Evolutionary conservation across 2,113 vertebrate species (phyloP).

Genomic region (Cyprinodon variegatus): DNA sequence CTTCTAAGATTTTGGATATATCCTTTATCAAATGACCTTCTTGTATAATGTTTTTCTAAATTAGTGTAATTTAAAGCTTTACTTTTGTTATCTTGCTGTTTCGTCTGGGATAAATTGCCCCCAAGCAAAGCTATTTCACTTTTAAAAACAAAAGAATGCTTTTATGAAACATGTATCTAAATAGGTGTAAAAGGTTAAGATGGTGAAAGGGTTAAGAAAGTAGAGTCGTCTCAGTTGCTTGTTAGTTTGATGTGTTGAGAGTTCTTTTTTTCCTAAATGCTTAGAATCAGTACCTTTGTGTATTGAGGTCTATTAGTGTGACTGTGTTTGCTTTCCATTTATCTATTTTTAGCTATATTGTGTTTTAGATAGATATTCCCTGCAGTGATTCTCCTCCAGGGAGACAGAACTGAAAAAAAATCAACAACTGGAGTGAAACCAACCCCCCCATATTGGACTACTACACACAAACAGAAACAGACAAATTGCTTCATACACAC

Average conservation of each 20-base stretch:
- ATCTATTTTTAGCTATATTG: slow-evolving; percentile 35
- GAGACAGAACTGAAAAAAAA: neutral
- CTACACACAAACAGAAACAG: slow-evolving; percentile 27
- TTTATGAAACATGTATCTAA: neutral
- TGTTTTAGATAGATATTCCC: slow-evolving; percentile 52
- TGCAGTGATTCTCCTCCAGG: slow-evolving; percentile 32
- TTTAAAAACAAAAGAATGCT: neutral
- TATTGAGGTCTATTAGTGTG: slow-evolving; percentile 4
- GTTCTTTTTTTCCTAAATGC: slow-evolving; percentile 54
- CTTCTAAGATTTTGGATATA: too few species aligned
- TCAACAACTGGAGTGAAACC: slow-evolving; percentile 27
- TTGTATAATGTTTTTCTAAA: neutral
- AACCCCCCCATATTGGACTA: slow-evolving; percentile 21
- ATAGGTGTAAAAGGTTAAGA: slow-evolving; percentile 25
- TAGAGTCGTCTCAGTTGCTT: slow-evolving; percentile 20
- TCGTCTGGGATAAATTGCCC: neutral
- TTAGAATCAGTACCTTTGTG: slow-evolving; percentile 14
- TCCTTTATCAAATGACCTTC: too few species aligned
- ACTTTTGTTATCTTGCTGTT: neutral
- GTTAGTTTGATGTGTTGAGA: slow-evolving; percentile 34
- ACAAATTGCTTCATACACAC: slow-evolving; percentile 43
- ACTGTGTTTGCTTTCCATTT: slow-evolving; percentile 37
- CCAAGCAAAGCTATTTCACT: slow-evolving; percentile 19
- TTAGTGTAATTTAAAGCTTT: neutral
- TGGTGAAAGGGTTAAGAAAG: slow-evolving; percentile 1